Conservation (phyloP, 2,797 vertebrate species). For the Acanthopagrus latus region DNA sequence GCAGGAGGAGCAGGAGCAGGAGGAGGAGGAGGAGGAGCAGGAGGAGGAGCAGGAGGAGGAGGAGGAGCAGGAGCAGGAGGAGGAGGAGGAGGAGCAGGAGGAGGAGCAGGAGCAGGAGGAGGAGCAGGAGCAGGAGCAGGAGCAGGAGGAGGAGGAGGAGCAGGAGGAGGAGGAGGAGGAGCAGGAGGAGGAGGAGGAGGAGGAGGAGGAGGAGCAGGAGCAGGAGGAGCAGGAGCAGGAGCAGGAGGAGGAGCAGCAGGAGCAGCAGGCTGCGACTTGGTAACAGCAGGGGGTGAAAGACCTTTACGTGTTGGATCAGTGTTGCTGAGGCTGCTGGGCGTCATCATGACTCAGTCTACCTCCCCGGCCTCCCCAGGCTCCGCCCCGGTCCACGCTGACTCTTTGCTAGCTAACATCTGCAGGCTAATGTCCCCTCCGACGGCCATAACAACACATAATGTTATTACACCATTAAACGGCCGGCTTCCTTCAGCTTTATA, state of each 20-base stretch:
- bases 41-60: neutral
- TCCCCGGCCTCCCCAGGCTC: neutral
- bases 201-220: too few relatives aligned
- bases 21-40: neutral
- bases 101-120: too few relatives aligned
- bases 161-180: too few relatives aligned
- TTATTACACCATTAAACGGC: conserved; percentile 51
- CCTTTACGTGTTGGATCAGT: conserved; percentile 33
- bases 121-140: too few relatives aligned
- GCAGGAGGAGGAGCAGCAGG: too few relatives aligned
- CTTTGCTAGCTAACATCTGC: conserved; percentile 36
- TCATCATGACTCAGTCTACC: conserved; percentile 49
- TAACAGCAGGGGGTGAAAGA: neutral
- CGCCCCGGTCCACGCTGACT: neutral
- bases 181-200: too few relatives aligned
- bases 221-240: too few relatives aligned
- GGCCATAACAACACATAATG: conserved; percentile 42
- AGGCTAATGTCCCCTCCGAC: conserved; percentile 56
- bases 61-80: too few relatives aligned
- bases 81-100: too few relatives aligned
- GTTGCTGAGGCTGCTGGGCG: conserved; percentile 24
- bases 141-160: too few relatives aligned
- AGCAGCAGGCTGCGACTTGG: neutral
- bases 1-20: too few relatives aligned
- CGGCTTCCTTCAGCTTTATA: conserved; percentile 36